Evolutionary conservation across 2,113 vertebrate genomes (phyloP).

Genomic region (Platysteira castanea): DNA sequence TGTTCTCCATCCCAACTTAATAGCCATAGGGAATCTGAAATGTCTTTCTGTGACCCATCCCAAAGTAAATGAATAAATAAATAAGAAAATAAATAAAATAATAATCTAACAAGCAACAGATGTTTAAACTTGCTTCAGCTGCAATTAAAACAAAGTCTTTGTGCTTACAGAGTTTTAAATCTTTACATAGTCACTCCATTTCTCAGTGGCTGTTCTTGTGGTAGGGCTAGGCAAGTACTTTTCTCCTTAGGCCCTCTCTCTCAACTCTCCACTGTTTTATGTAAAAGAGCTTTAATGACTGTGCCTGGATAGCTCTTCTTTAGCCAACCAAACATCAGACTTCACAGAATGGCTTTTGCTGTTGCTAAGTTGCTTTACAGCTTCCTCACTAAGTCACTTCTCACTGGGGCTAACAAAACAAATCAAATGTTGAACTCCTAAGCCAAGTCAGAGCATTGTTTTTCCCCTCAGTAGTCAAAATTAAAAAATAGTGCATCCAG

Average conservation of each 20-base stretch:
- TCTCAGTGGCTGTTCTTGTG: neutral
- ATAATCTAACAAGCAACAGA: slow-evolving; percentile 35
- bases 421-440: neutral
- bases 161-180: slow-evolving; percentile 5
- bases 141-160: slow-evolving; percentile 22
- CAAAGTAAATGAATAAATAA: slow-evolving; percentile 18
- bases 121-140: slow-evolving; percentile 42
- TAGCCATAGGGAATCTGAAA: neutral
- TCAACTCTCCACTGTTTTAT: neutral
- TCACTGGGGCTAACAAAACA: slow-evolving; percentile 3
- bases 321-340: neutral
- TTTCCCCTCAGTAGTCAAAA: neutral
- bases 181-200: neutral
- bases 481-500: neutral
- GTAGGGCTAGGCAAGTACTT: neutral
- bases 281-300: neutral
- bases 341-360: neutral
- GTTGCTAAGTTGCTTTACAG: neutral
- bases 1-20: slow-evolving; percentile 3
- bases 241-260: neutral
- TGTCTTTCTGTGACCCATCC: neutral
- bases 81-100: slow-evolving; percentile 25
- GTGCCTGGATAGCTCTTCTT: neutral
- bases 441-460: neutral
- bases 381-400: neutral